Conservation (phyloP, 2,797 vertebrate genomes). For the Lutjanus campechanus region DNA sequence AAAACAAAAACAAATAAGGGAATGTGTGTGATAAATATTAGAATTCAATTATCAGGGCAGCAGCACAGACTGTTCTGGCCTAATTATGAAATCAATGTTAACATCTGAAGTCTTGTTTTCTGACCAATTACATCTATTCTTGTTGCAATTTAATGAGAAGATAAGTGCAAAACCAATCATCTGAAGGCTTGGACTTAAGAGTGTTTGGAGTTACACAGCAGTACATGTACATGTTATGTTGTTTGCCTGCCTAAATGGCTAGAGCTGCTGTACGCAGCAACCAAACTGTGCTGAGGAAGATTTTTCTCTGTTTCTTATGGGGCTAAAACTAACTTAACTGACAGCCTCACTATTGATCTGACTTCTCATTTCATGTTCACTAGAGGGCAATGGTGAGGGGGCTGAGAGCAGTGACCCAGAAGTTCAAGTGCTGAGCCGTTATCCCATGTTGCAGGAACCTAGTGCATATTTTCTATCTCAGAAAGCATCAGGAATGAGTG, state of each 20-base stretch:
- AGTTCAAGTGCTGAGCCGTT: slow-evolving; percentile 20
- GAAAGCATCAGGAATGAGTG: slow-evolving; percentile 47
- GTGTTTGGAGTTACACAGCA: not conserved
- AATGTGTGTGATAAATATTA: not conserved
- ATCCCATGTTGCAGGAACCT: slow-evolving; percentile 51
- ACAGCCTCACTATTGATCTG: not conserved
- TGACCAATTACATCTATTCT: not conserved
- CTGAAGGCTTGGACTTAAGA: no score
- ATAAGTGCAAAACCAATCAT: not conserved
- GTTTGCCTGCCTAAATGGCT: no score
- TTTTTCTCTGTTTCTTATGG: no score
- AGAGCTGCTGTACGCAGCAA: no score
- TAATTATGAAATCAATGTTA: not conserved
- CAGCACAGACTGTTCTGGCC: not conserved
- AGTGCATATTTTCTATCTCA: slow-evolving; percentile 34
- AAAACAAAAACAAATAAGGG: no score
- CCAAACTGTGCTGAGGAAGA: no score
- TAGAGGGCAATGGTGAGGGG: slow-evolving; percentile 70
- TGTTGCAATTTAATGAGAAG: not conserved
- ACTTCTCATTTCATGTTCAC: slow-evolving; percentile 44
- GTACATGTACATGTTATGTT: no score
- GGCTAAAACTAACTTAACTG: no score
- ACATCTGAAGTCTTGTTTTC: not conserved
- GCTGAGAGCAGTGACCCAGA: slow-evolving; percentile 27
- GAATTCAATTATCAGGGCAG: no score